Evolutionary conservation across 2,797 vertebrate genomes (phyloP), one percentile per base, ranked within the genome.

Genomic region (Orientallactaga sibirica): DNA sequence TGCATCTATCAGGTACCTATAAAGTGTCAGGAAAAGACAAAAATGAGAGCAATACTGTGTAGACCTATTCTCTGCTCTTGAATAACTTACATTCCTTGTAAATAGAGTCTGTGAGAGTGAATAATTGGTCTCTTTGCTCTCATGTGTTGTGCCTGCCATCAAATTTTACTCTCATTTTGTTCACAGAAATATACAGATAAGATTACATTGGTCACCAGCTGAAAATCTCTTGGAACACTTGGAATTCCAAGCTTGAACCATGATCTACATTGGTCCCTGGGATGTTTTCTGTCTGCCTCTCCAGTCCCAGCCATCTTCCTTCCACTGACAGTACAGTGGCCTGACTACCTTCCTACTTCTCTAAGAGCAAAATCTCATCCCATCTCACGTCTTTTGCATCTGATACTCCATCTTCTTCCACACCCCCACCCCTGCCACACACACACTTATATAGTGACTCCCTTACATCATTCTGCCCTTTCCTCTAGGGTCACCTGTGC

Each of bases 111-210:
- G 16, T 61, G 14, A 88, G 19, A 83, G 24, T 2, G 24, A 14
- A 75, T 71, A 73, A 76, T 20, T 81, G 43, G 20, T 87, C 58
- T 94, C 52, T 25, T 80, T 89, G 70, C 5, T 85, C 66, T 11
- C 3, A 62, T 10, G 4, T 16, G 5, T 16, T 37, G 15, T 81
- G 41, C 67, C 24, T 86, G 5, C 8, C 52, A 64, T 22, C 19
- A 79, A 94, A 88, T 29, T 48, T 92, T 73, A 75, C 27, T 62
- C 64, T 74, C 27, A 87, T 8, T 6, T 19, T 75, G 15, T 24
- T 7, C 88, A 58, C 10, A 52, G 37, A 43, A 90, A 79, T 22
- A 55, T n/a, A 76, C 9, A 87, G 48, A 41, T 27, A 2, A 43
- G 8, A 58, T 85, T n/a, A 62, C 52, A 87, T 33, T 76, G 11